These are phyloP conservation scores for Tragelaphus strepsiceros DNA, from an alignment of 2,113 vertebrate genomes.

Conservation along the genomic window DNA sequence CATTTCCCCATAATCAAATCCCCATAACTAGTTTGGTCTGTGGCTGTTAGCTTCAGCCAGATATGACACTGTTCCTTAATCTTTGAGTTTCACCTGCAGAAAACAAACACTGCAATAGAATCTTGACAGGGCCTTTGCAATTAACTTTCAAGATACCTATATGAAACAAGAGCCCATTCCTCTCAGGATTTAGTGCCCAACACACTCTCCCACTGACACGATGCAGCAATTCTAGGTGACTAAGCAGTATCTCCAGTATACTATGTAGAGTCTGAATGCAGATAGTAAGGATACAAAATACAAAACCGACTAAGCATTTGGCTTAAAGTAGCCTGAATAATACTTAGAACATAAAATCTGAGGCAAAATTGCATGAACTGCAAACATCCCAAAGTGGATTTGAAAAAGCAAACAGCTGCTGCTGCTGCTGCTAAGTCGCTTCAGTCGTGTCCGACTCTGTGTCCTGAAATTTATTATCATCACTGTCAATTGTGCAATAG, in stretches of 20 bases:
- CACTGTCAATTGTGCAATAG: conserved; percentile 27
- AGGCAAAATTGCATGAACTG: neutral
- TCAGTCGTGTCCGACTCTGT: too few species aligned
- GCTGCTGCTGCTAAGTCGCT: too few species aligned
- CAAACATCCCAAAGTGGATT: conserved; percentile 33
- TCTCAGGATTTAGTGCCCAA: neutral
- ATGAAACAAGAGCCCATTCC: neutral
- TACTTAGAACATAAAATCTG: conserved; percentile 41
- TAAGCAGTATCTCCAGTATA: neutral
- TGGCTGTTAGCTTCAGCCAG: neutral
- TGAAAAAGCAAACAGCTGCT: conserved; percentile 18
- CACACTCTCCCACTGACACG: neutral
- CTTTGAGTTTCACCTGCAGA: neutral
- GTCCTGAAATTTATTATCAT: conserved; percentile 29
- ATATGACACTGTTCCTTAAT: neutral
- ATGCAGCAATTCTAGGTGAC: neutral
- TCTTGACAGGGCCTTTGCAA: neutral
- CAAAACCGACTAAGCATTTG: neutral
- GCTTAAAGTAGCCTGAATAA: neutral
- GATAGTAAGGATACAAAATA: neutral
- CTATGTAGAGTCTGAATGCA: neutral
- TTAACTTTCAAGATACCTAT: neutral
- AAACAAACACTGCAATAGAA: neutral
- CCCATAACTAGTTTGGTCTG: neutral
- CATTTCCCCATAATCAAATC: neutral